These are phyloP conservation scores for Cerceris rybyensis DNA, from an alignment of 2,888 invertebrate species.

Conservation along the genomic window DNA sequence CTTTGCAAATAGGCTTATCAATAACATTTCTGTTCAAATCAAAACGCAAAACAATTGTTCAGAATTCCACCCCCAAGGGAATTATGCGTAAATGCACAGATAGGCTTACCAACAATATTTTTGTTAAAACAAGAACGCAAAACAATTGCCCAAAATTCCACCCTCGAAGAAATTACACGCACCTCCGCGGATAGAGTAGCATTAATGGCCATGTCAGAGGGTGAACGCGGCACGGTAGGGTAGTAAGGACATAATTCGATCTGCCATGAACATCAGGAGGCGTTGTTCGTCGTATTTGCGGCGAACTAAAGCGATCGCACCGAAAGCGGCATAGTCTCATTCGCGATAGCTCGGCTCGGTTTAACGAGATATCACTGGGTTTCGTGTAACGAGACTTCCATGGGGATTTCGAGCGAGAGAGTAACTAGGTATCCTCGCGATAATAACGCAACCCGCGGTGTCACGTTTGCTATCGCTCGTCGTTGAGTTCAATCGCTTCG, in stretches of 20 bases:
- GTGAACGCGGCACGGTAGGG: conserved; percentile 31
- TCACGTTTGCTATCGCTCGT: conserved; percentile 54
- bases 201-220: conserved; percentile 30
- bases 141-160: no score
- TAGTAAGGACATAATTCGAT: conserved; percentile 56
- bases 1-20: no score
- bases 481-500: conserved; percentile 34
- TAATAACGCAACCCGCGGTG: conserved; percentile 58
- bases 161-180: no score
- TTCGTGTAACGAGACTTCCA: conserved; percentile 67
- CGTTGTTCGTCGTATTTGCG: conserved; percentile 21
- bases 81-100: no score
- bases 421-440: conserved; percentile 45
- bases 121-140: no score
- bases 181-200: background rate
- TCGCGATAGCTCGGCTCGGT: conserved; percentile 47
- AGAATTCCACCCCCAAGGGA: no score
- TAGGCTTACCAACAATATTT: no score
- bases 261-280: conserved; percentile 9
- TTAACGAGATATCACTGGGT: conserved; percentile 66
- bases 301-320: conserved; percentile 41
- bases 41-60: no score
- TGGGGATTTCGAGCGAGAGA: conserved; percentile 63
- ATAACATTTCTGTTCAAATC: no score
- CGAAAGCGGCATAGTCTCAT: conserved; percentile 23